Conservation (phyloP, 1,140 invertebrate genomes). For the Pygmarrhopalites habei region DNA sequence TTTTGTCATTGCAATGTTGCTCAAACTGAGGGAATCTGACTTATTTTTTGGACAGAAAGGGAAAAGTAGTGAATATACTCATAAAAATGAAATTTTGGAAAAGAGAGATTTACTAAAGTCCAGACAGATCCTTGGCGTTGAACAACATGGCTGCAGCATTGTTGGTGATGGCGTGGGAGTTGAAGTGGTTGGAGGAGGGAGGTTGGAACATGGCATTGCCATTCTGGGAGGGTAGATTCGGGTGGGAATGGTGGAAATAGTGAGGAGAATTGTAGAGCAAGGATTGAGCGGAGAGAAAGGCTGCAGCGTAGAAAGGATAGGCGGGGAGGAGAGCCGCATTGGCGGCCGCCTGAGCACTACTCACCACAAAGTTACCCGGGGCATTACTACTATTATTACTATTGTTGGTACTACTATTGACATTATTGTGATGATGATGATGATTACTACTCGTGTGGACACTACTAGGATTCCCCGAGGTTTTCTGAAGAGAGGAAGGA, state of each 20-base stretch:
- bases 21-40: too few species aligned
- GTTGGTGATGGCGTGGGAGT: not conserved
- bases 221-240: not conserved
- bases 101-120: slow-evolving; percentile 4
- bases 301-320: slow-evolving; percentile 38
- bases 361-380: slow-evolving; percentile 5
- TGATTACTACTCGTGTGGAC: not conserved
- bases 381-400: not conserved
- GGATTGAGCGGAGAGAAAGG: slow-evolving; percentile 37
- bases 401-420: not conserved
- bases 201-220: slow-evolving; percentile 5
- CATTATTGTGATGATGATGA: not conserved
- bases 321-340: slow-evolving; percentile 19
- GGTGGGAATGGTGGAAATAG: slow-evolving; percentile 21
- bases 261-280: slow-evolving; percentile 31
- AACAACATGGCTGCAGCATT: slow-evolving; percentile 35
- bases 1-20: too few species aligned
- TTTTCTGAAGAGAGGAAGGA: not conserved
- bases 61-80: too few species aligned
- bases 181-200: not conserved
- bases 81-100: too few species aligned
- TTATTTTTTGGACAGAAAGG: too few species aligned
- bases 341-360: slow-evolving; percentile 8
- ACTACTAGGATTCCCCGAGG: not conserved
- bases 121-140: slow-evolving; percentile 28